Evolutionary conservation across 2,888 invertebrate species (phyloP).

Genomic region (Drosophila ustulata): DNA sequence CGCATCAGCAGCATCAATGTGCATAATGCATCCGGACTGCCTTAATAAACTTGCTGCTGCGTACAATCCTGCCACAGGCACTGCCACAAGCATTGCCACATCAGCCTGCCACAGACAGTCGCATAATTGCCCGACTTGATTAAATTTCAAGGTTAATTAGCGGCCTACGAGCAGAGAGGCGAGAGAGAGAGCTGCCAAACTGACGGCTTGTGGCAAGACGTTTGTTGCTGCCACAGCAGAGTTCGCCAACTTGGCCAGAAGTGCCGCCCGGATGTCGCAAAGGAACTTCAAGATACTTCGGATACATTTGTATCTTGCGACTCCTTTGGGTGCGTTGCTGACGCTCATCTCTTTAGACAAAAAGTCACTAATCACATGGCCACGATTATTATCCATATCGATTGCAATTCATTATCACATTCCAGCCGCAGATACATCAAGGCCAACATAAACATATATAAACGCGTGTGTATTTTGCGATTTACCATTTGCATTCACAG

Average conservation of each 20-base stretch:
- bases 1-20: constrained; percentile 37
- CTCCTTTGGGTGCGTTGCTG: constrained; percentile 1
- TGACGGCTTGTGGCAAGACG: constrained; percentile 10
- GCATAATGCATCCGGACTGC: constrained; percentile 62
- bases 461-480: constrained; percentile 4
- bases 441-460: constrained; percentile 7
- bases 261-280: neutral
- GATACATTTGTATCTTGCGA: neutral
- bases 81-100: constrained; percentile 1
- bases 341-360: neutral
- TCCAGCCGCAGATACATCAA: constrained; percentile 36
- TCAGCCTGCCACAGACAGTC: constrained; percentile 10
- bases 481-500: constrained; percentile 47
- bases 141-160: constrained; percentile 78
- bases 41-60: constrained; percentile 44
- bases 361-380: constrained; percentile 12
- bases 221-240: constrained; percentile 8
- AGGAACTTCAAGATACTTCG: neutral
- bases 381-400: constrained; percentile 19
- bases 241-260: constrained; percentile 24
- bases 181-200: constrained; percentile 18
- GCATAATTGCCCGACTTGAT: constrained; percentile 67
- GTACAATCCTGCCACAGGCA: constrained; percentile 33
- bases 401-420: constrained; percentile 31
- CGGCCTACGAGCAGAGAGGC: constrained; percentile 10